These are phyloP conservation scores for Galagoides demidoff DNA, from an alignment of 2,797 vertebrate genomes.

Conservation along the genomic window DNA sequence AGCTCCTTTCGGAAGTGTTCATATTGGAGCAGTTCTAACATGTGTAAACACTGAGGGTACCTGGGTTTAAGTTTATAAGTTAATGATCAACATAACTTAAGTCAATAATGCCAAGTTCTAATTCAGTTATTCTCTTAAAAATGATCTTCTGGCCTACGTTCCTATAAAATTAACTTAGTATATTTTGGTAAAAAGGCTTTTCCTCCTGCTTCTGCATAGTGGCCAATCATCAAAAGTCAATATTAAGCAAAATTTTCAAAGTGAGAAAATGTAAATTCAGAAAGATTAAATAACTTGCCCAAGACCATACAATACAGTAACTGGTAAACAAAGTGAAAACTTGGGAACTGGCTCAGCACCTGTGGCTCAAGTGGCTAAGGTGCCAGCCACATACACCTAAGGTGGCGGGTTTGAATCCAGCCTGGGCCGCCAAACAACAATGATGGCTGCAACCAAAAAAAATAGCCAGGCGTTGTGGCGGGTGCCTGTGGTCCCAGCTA, in stretches of 20 bases:
- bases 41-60: constrained; percentile 97
- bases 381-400: too few species aligned
- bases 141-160: not conserved
- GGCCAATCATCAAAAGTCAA: not conserved
- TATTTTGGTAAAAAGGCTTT: not conserved
- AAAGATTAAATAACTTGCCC: constrained; percentile 30
- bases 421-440: too few species aligned
- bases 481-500: too few species aligned
- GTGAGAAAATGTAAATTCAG: constrained; percentile 26
- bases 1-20: constrained; percentile 98
- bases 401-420: too few species aligned
- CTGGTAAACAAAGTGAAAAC: not conserved
- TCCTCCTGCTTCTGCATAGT: not conserved
- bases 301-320: constrained; percentile 23
- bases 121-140: not conserved
- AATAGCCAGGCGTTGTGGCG: too few species aligned
- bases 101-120: constrained; percentile 6
- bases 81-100: constrained; percentile 35
- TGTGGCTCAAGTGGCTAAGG: too few species aligned
- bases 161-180: constrained; percentile 5
- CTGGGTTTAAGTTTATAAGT: constrained; percentile 85
- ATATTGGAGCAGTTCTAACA: constrained; percentile 97
- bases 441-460: too few species aligned
- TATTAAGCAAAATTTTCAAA: constrained; percentile 32
- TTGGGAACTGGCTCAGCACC: not conserved